Percentiles rank a stretch among this genome's conserved stretches.
phyloP scores from a whole-genome alignment of 2,797 vertebrate species.

The Decapterus maruadsi region DNA sequence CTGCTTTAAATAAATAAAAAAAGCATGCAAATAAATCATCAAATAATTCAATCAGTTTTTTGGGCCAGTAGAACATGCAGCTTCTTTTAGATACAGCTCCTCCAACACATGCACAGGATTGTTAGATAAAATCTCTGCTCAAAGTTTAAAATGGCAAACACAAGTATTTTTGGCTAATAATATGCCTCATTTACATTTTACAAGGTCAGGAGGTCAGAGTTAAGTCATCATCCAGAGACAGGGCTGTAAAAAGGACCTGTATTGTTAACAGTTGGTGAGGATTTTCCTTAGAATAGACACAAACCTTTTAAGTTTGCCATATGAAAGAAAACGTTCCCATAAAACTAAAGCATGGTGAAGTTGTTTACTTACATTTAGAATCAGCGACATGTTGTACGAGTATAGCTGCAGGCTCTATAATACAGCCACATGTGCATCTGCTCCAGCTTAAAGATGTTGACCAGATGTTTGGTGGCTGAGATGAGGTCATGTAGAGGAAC shows the following conservation, averaged over 20 bases:
- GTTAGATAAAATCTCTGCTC: not conserved
- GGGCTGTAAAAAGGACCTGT: conserved; percentile 49
- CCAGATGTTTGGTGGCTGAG: not conserved
- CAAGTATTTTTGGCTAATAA: not conserved
- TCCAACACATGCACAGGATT: not conserved
- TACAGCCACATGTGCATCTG: not conserved
- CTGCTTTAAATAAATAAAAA: not conserved
- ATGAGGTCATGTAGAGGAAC: conserved; percentile 30
- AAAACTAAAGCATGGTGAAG: not conserved
- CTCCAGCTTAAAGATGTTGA: conserved; percentile 3
- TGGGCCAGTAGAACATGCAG: not conserved
- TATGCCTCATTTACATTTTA: not conserved
- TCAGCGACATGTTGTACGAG: no score
- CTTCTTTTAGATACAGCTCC: not conserved
- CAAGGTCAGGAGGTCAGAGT: conserved; percentile 1
- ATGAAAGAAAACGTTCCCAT: not conserved
- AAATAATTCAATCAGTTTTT: not conserved
- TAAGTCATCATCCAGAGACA: conserved; percentile 2
- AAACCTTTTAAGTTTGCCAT: not conserved
- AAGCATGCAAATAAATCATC: not conserved
- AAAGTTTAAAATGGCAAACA: not conserved
- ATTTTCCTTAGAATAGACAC: conserved; percentile 15
- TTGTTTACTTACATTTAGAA: not conserved
- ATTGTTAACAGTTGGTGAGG: conserved; percentile 25
- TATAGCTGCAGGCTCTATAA: no score